Evolutionary conservation across 1,140 invertebrate genomes (phyloP).

Genomic region (Aplysia californica): DNA sequence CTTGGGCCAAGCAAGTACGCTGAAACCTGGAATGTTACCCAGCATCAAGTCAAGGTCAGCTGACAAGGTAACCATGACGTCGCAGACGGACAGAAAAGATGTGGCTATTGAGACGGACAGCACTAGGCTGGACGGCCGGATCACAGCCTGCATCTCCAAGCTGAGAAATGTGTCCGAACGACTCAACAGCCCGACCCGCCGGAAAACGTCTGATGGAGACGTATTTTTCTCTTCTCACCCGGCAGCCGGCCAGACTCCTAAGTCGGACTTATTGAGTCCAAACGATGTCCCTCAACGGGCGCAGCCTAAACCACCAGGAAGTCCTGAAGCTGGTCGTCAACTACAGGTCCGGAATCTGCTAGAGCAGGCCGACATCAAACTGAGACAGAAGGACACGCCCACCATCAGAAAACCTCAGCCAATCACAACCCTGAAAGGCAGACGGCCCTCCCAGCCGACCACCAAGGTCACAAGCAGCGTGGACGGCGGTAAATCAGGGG

Average conservation of each 20-base stretch:
- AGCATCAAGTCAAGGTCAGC: slow-evolving; percentile 10
- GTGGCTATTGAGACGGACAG: slow-evolving; percentile 46
- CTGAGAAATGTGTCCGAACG: slow-evolving; percentile 55
- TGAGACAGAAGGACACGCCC: slow-evolving; percentile 39
- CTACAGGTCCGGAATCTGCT: slow-evolving; percentile 44
- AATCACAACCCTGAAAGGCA: slow-evolving; percentile 57
- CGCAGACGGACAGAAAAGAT: slow-evolving; percentile 37
- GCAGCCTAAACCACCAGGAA: no score
- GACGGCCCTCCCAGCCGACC: slow-evolving; percentile 25
- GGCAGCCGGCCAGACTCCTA: neutral
- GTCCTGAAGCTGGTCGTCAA: slow-evolving; percentile 41
- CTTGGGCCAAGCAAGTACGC: slow-evolving; percentile 21
- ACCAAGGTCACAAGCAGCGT: neutral
- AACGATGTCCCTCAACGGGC: no score
- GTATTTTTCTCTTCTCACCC: slow-evolving; percentile 28
- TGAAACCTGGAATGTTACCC: slow-evolving; percentile 1
- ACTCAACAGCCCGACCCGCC: slow-evolving; percentile 54
- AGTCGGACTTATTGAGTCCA: no score
- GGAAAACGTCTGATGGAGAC: slow-evolving; percentile 21
- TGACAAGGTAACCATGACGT: slow-evolving; percentile 49
- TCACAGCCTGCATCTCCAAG: slow-evolving; percentile 57
- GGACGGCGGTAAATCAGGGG: slow-evolving; percentile 14
- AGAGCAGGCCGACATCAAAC: slow-evolving; percentile 41
- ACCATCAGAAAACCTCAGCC: slow-evolving; percentile 55
- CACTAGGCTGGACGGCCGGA: slow-evolving; percentile 46